These are phyloP conservation scores for Podilymbus podiceps DNA, from an alignment of 2,113 vertebrate genomes.

Conservation along the genomic window DNA sequence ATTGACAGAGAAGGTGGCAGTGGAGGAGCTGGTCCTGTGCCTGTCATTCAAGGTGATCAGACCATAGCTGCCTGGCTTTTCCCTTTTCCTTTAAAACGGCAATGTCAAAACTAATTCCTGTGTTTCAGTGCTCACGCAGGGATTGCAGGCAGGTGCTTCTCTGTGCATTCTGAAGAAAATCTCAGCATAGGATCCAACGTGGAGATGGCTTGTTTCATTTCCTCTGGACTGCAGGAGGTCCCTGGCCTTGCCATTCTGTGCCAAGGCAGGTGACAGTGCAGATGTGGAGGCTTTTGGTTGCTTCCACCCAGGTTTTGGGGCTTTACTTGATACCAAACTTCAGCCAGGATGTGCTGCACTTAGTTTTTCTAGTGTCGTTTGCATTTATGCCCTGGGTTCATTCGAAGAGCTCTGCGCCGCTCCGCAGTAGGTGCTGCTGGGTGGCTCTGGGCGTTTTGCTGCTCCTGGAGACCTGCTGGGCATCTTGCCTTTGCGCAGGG, in stretches of 20 bases:
- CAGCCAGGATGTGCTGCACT: background rate
- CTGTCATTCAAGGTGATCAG: background rate
- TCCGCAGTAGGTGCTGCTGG: background rate
- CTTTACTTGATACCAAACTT: background rate
- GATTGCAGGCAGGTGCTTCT: background rate
- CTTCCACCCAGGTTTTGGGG: background rate
- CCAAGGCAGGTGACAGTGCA: background rate
- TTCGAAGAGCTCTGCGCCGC: background rate
- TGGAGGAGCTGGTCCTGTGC: background rate
- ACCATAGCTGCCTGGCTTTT: background rate
- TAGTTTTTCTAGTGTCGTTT: background rate
- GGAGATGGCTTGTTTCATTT: background rate
- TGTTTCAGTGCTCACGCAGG: background rate
- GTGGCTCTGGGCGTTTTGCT: background rate
- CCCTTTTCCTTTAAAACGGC: background rate
- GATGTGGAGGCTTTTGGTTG: background rate
- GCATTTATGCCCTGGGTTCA: background rate
- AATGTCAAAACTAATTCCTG: background rate
- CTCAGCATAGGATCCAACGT: background rate
- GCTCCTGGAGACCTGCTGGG: accelerated
- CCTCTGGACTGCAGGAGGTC: background rate
- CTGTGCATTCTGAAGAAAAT: background rate
- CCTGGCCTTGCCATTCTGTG: background rate
- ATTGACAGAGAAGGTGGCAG: background rate
- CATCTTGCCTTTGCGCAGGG: background rate